These are phyloP conservation scores for Aphelocoma californica DNA, from an alignment of 2,797 vertebrate genomes.

Conservation along the genomic window DNA sequence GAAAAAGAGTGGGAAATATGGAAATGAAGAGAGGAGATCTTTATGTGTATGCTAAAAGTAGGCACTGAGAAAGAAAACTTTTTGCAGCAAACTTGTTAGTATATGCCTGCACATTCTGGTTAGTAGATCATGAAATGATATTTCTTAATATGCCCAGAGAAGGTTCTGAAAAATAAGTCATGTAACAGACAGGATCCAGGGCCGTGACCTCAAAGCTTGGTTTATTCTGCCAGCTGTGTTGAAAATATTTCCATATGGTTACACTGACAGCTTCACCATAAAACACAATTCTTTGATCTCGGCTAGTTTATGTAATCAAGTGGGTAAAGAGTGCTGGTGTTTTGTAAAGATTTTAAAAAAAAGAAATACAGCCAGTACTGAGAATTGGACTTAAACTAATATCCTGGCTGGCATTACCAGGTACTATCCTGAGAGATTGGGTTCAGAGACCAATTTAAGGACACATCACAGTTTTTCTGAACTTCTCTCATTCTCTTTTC, in stretches of 20 bases:
- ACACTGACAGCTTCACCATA: background rate
- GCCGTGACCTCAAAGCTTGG: background rate
- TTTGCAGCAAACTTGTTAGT: background rate
- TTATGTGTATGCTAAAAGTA: background rate
- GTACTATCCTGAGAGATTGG: background rate
- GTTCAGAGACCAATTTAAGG: background rate
- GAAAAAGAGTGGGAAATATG: background rate
- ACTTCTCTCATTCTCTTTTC: background rate
- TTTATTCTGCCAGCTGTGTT: background rate
- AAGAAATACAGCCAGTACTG: background rate
- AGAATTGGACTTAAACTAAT: background rate
- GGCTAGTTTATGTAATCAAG: background rate
- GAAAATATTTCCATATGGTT: constrained; percentile 33
- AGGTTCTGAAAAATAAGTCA: constrained; percentile 21
- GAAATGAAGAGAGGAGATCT: background rate
- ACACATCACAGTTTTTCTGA: background rate
- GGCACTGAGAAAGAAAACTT: background rate
- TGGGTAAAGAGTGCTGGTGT: background rate
- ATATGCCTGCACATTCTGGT: background rate
- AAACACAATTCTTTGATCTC: background rate
- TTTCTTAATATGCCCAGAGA: constrained; percentile 41
- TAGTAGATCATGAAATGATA: background rate
- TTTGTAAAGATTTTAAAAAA: background rate
- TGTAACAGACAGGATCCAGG: background rate
- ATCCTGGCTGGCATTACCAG: background rate